A percentile compares a stretch with the other conserved stretches of the same genome.
Evolutionary conservation across 2,113 vertebrate species (phyloP).

Genomic region (crab-eating macaque (Macaca fascicularis)): T2T-MFA8v1.1 NC_088377.1:183790001-183790500

Average conservation of each 20-base stretch:
- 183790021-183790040: neutral
- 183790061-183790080: neutral
- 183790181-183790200: neutral
- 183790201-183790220: neutral
- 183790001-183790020: neutral
- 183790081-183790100: neutral
- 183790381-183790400: slow-evolving; percentile 76
- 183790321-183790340: slow-evolving; percentile 88
- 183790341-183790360: slow-evolving; percentile 82
- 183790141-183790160: neutral
- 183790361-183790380: rapidly evolving
- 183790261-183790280: neutral
- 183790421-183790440: slow-evolving; percentile 30
- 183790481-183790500: slow-evolving; percentile 86
- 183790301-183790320: neutral
- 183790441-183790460: neutral
- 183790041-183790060: neutral
- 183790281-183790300: slow-evolving; percentile 70
- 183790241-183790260: neutral
- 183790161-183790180: neutral
- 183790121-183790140: neutral
- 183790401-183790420: slow-evolving; percentile 63
- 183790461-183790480: slow-evolving; percentile 79
- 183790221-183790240: neutral
- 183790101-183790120: neutral